A percentile compares a stretch with the other conserved stretches of the same genome.
phyloP scores from a whole-genome alignment of 2,888 invertebrate genomes.

The Polyommatus icarus region DNA sequence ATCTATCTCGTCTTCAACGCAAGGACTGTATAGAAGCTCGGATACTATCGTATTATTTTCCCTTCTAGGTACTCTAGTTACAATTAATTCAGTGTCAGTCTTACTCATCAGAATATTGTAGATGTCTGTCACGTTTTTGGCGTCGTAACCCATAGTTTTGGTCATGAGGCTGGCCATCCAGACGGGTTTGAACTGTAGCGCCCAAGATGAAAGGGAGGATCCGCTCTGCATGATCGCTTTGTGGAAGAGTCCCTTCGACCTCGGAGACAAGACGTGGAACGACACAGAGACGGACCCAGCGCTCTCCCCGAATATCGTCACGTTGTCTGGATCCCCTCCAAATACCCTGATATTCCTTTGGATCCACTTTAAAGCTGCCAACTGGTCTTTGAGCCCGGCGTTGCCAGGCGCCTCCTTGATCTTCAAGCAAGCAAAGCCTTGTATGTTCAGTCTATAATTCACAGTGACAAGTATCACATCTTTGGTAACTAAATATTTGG shows the following conservation, averaged over 20 bases:
- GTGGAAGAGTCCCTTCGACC: conserved; percentile 66
- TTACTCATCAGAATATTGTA: conserved; percentile 57
- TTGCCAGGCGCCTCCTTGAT: conserved; percentile 68
- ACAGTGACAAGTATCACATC: conserved; percentile 62
- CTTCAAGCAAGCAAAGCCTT: conserved; percentile 61
- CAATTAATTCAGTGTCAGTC: conserved; percentile 55
- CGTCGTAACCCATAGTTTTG: conserved; percentile 55
- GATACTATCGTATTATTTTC: conserved; percentile 54
- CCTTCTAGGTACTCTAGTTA: conserved; percentile 57
- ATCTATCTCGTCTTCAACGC: conserved; percentile 57
- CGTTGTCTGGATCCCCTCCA: conserved; percentile 62
- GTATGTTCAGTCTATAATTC: conserved; percentile 66
- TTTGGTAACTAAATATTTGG: conserved; percentile 59
- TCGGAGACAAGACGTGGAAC: conserved; percentile 60
- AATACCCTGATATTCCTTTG: conserved; percentile 57
- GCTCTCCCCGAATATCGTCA: conserved; percentile 68
- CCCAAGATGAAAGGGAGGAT: conserved; percentile 60
- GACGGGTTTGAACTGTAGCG: conserved; percentile 58
- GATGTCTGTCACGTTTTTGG: conserved; percentile 56
- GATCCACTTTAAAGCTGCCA: conserved; percentile 63
- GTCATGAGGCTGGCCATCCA: conserved; percentile 59
- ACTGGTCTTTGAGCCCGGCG: conserved; percentile 65
- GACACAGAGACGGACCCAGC: conserved; percentile 65
- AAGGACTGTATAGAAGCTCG: conserved; percentile 60
- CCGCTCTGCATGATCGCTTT: conserved; percentile 68